Percentiles rank a stretch among this genome's conserved stretches.
phyloP scores from a whole-genome alignment of 2,797 vertebrate genomes.

The Antrozous pallidus region DNA sequence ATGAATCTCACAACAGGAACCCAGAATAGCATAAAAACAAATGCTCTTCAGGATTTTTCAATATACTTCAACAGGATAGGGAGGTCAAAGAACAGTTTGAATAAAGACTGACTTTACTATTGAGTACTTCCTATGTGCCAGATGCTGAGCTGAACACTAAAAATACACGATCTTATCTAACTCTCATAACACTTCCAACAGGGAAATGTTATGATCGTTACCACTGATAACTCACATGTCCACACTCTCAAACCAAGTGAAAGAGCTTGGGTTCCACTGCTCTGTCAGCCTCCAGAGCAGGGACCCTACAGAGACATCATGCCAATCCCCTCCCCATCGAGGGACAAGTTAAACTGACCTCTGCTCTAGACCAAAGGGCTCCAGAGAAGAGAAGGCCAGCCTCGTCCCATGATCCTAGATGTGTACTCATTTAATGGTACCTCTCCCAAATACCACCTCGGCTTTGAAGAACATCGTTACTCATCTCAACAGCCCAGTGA shows the following conservation, averaged over 20 bases:
- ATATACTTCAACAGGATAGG: background rate
- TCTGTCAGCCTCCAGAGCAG: background rate
- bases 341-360: background rate
- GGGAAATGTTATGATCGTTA: background rate
- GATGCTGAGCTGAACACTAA: background rate
- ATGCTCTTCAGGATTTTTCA: background rate
- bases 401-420: background rate
- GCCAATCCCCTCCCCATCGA: background rate
- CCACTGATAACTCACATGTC: background rate
- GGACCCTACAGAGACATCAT: background rate
- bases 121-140: background rate
- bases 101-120: background rate
- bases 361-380: background rate
- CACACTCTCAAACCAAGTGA: background rate
- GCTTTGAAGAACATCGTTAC: background rate
- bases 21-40: background rate
- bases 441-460: background rate
- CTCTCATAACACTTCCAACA: background rate
- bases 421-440: background rate
- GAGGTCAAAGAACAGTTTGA: background rate
- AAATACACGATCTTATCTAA: background rate
- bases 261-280: background rate
- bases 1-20: background rate
- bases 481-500: background rate
- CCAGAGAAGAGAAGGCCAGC: background rate